phyloP scores from a whole-genome alignment of 2,888 invertebrate species.

The Vannuccia rotundouncinata region DNA sequence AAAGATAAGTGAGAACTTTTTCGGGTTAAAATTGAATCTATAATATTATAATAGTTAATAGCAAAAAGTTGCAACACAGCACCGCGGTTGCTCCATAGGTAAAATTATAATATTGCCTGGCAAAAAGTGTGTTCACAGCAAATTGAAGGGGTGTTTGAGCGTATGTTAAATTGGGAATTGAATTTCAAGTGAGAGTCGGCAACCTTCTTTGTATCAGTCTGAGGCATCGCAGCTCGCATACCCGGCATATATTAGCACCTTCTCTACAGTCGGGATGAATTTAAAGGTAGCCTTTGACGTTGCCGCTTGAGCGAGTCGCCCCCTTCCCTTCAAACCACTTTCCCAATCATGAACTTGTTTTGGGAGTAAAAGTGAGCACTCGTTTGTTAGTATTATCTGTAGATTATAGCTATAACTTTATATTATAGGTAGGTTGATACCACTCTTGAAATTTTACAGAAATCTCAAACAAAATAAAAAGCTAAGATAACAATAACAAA shows the following conservation, averaged over 20 bases:
- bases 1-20: constrained; percentile 1
- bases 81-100: background rate
- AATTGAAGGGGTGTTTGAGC: constrained; percentile 26
- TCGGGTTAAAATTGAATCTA: background rate
- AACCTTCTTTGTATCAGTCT: background rate
- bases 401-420: background rate
- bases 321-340: background rate
- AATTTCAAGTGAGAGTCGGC: background rate
- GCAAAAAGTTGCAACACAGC: background rate
- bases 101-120: background rate
- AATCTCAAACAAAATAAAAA: background rate
- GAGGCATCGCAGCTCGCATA: background rate
- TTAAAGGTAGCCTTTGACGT: background rate
- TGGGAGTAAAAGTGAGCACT: background rate
- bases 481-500: background rate
- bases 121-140: constrained; percentile 22
- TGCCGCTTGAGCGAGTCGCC: background rate
- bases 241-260: background rate
- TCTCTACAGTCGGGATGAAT: too few species aligned
- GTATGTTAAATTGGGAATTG: constrained; percentile 19
- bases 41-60: background rate
- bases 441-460: background rate
- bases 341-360: background rate
- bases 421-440: background rate
- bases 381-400: background rate